Conservation (phyloP, 1,140 invertebrate species). For the Zaprionus tsacasi region DNA sequence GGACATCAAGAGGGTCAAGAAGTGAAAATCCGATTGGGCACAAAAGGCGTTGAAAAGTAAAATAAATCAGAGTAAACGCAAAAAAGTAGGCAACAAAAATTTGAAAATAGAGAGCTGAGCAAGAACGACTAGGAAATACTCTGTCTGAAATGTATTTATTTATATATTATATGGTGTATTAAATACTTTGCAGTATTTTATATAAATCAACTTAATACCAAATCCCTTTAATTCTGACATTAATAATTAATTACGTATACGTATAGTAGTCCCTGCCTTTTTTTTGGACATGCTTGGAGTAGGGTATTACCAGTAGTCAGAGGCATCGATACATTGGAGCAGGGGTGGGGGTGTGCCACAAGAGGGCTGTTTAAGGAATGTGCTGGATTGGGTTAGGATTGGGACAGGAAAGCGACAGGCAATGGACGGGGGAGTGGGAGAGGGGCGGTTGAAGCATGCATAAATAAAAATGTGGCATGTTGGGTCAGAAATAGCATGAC, state of each 20-base stretch:
- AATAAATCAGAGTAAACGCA: slow-evolving; percentile 60
- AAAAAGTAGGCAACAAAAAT: neutral
- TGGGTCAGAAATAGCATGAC: slow-evolving; percentile 81
- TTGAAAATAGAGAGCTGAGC: neutral
- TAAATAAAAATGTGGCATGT: slow-evolving; percentile 80
- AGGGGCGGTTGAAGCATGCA: slow-evolving; percentile 50
- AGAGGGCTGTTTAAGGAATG: neutral
- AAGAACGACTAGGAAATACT: slow-evolving; percentile 1
- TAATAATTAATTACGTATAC: too few relatives aligned
- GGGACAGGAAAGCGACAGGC: neutral
- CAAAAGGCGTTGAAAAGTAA: slow-evolving; percentile 68
- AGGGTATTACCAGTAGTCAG: neutral
- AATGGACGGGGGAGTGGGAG: neutral
- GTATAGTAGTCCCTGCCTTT: too few relatives aligned
- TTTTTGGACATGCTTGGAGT: neutral
- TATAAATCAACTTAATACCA: too few relatives aligned
- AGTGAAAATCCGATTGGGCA: slow-evolving; percentile 23
- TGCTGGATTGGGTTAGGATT: neutral
- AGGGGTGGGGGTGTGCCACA: neutral
- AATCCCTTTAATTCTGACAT: too few relatives aligned
- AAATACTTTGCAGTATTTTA: too few relatives aligned
- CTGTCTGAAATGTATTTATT: neutral
- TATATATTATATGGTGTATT: too few relatives aligned
- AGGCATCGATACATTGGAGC: neutral
- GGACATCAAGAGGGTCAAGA: slow-evolving; percentile 8